Percentiles rank a stretch among this genome's conserved stretches.
phyloP scores from a whole-genome alignment of 2,888 invertebrate species.

The Unio delphinus region DNA sequence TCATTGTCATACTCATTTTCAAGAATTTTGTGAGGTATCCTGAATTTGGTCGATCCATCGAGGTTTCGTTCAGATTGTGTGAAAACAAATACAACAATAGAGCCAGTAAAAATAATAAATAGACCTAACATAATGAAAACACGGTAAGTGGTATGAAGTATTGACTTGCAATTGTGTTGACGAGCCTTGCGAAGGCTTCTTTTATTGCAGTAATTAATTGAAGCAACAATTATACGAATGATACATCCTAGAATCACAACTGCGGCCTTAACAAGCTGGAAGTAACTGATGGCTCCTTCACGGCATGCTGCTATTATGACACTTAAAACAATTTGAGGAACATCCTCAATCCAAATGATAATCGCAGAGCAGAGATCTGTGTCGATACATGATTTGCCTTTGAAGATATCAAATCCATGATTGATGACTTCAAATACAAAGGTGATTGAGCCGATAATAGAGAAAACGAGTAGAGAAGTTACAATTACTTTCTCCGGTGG shows the following conservation, averaged over 20 bases:
- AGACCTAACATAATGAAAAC: constrained; percentile 39
- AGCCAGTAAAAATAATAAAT: constrained; percentile 29
- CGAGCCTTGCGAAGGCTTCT: background rate
- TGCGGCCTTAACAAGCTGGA: constrained; percentile 47
- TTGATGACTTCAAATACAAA: constrained; percentile 35
- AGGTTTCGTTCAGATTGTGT: constrained; percentile 34
- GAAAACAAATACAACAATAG: constrained; percentile 44
- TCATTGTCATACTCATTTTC: constrained; percentile 35
- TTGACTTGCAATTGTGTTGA: constrained; percentile 9
- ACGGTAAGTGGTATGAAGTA: constrained; percentile 23
- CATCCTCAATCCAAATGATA: constrained; percentile 48
- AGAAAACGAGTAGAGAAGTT: constrained; percentile 39
- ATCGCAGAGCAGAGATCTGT: constrained; percentile 37
- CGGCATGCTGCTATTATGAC: constrained; percentile 45
- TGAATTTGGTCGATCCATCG: constrained; percentile 27
- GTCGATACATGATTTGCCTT: constrained; percentile 31
- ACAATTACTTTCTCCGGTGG: constrained; percentile 23
- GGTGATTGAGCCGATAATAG: constrained; percentile 38
- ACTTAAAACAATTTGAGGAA: constrained; percentile 44
- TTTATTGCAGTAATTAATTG: constrained; percentile 31
- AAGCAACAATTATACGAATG: constrained; percentile 31
- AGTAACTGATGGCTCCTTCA: constrained; percentile 52
- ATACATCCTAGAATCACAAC: constrained; percentile 38
- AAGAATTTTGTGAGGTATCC: constrained; percentile 33
- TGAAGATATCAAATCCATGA: constrained; percentile 31